Evolutionary conservation across 2,113 vertebrate species (phyloP).

Genomic region (Bubo bubo): DNA sequence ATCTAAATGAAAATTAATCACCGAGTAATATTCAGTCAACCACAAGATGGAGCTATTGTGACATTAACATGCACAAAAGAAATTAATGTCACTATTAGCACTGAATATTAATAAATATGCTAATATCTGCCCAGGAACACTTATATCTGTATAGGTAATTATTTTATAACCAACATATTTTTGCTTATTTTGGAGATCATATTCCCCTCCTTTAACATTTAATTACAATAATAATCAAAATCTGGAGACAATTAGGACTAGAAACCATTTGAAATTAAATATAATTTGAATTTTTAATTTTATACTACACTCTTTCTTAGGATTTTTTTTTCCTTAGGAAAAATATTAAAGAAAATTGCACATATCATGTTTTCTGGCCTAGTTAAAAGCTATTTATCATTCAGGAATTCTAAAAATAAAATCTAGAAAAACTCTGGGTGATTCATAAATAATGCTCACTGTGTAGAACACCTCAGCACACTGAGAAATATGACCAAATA

Average conservation of each 20-base stretch:
- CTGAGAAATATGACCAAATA: not conserved
- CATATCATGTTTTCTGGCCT: not conserved
- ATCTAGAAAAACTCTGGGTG: not conserved
- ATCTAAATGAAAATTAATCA: not conserved
- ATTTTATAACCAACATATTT: not conserved
- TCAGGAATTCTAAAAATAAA: not conserved
- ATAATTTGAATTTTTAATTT: not conserved
- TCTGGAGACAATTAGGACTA: not conserved
- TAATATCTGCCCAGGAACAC: not conserved
- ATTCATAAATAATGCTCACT: not conserved
- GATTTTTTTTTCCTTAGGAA: not conserved
- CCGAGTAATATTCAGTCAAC: not conserved
- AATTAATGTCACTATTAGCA: not conserved
- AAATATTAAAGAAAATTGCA: not conserved
- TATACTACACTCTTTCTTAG: not conserved
- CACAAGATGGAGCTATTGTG: constrained; percentile 50
- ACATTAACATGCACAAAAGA: not conserved
- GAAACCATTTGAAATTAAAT: not conserved
- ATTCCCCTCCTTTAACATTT: not conserved
- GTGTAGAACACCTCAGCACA: not conserved
- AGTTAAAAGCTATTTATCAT: not conserved
- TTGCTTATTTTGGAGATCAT: not conserved
- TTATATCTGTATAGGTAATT: not conserved
- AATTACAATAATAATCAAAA: not conserved
- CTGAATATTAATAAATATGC: not conserved